These are phyloP conservation scores for Parapristionchus giblindavisi DNA, from an alignment of 2,888 invertebrate genomes.

Conservation along the genomic window DNA sequence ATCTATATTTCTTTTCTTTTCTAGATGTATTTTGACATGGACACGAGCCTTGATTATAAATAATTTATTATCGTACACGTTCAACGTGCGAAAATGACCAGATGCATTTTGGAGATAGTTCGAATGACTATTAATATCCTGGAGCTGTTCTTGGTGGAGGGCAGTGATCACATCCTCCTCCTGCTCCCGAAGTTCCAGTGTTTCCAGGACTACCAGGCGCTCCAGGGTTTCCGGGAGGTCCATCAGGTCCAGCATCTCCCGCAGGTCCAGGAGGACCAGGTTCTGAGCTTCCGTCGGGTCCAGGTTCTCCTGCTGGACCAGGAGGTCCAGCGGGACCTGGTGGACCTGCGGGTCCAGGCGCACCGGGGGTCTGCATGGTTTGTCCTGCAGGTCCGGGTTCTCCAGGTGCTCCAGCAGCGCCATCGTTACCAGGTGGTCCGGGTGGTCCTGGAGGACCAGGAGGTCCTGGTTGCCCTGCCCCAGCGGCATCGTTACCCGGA, in stretches of 20 bases:
- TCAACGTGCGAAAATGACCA: no score
- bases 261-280: constrained; percentile 30
- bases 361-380: constrained; percentile 1
- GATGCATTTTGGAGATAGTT: no score
- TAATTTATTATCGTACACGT: no score
- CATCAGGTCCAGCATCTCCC: constrained; percentile 1
- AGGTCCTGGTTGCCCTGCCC: constrained; percentile 31
- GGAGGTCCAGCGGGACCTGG: constrained; percentile 13
- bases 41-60: no score
- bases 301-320: neutral
- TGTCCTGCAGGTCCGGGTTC: constrained; percentile 12
- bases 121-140: constrained; percentile 7
- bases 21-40: no score
- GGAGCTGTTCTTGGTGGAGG: constrained; percentile 11
- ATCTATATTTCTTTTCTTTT: no score
- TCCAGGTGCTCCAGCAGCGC: constrained; percentile 7
- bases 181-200: neutral
- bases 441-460: constrained; percentile 25
- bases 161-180: constrained; percentile 28
- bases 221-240: neutral
- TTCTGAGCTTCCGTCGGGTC: neutral
- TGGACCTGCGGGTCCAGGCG: constrained; percentile 18
- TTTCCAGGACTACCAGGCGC: neutral
- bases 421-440: constrained; percentile 19
- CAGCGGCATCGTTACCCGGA: constrained; percentile 30